Percentiles rank a stretch among this genome's conserved stretches.
Evolutionary conservation across 2,797 vertebrate genomes (phyloP).

Genomic region (Acanthiza pusilla): DNA sequence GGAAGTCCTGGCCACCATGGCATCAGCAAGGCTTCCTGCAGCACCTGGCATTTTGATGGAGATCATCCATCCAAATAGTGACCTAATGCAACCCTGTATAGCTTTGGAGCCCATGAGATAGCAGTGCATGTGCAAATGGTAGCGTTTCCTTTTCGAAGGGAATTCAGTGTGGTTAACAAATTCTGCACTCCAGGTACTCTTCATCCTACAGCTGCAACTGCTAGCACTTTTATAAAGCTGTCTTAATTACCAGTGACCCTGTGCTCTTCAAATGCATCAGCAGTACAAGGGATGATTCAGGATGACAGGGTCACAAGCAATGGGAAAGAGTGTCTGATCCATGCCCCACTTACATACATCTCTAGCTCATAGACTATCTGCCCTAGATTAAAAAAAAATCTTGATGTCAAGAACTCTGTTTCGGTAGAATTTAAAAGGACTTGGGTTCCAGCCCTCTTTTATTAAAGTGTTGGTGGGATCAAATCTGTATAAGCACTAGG

Average conservation of each 20-base stretch:
- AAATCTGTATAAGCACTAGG: neutral
- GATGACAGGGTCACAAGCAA: constrained; percentile 22
- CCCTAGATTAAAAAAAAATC: neutral
- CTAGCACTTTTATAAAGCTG: constrained; percentile 11
- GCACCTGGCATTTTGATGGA: neutral
- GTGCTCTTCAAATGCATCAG: constrained; percentile 30
- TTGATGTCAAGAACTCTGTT: neutral
- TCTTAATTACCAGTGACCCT: constrained; percentile 47
- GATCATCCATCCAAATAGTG: neutral
- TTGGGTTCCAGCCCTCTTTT: neutral
- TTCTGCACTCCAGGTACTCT: constrained; percentile 14
- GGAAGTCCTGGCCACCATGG: neutral
- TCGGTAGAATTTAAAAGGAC: neutral
- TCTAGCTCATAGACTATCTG: neutral
- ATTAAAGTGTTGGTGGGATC: neutral
- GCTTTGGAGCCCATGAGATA: neutral
- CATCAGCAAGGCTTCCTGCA: neutral
- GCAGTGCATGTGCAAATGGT: neutral
- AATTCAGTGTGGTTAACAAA: constrained; percentile 6
- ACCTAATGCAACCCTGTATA: neutral
- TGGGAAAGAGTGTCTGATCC: neutral
- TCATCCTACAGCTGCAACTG: constrained; percentile 19
- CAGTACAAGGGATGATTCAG: constrained; percentile 25
- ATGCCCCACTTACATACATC: neutral
- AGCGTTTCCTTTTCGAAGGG: neutral